A percentile compares a stretch with the other conserved stretches of the same genome.
These are phyloP conservation scores for Oasisia sp. DNA, from an alignment of 2,888 invertebrate genomes.

Conservation along the genomic window DNA sequence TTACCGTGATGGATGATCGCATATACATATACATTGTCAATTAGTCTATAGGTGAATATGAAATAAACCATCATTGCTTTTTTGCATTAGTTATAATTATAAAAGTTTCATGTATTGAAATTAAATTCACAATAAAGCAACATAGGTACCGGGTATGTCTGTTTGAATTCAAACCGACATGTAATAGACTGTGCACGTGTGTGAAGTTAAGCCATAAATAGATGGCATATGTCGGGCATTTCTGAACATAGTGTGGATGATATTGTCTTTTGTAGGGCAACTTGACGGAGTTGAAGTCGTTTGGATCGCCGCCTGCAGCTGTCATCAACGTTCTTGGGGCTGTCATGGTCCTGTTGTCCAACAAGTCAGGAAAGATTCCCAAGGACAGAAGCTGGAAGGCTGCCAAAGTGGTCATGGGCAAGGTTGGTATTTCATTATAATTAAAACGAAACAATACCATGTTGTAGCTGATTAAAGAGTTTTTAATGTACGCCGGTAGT, in stretches of 20 bases:
- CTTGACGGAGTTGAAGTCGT: slow-evolving; percentile 94
- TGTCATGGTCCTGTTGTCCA: slow-evolving; percentile 88
- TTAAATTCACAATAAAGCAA: too few species aligned
- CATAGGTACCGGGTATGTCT: too few species aligned
- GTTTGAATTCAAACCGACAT: too few species aligned
- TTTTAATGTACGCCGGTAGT: too few species aligned
- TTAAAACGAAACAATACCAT: too few species aligned
- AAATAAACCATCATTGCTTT: background rate
- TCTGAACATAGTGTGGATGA: background rate
- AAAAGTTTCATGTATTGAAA: background rate
- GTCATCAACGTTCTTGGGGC: slow-evolving; percentile 94
- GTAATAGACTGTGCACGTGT: too few species aligned
- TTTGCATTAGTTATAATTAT: background rate
- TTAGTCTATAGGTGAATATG: background rate
- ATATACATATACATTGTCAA: background rate
- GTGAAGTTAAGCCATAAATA: background rate
- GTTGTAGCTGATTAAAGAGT: too few species aligned
- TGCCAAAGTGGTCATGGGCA: slow-evolving; percentile 92
- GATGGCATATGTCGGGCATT: background rate
- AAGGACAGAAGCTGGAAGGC: slow-evolving; percentile 97
- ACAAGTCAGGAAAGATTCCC: slow-evolving; percentile 82
- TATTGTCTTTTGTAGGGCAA: slow-evolving; percentile 72
- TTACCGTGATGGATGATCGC: too few species aligned
- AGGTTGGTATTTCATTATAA: slow-evolving; percentile 68
- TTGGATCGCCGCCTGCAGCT: slow-evolving; percentile 92